phyloP scores from a whole-genome alignment of 2,113 vertebrate species.

The Monopterus albus region DNA sequence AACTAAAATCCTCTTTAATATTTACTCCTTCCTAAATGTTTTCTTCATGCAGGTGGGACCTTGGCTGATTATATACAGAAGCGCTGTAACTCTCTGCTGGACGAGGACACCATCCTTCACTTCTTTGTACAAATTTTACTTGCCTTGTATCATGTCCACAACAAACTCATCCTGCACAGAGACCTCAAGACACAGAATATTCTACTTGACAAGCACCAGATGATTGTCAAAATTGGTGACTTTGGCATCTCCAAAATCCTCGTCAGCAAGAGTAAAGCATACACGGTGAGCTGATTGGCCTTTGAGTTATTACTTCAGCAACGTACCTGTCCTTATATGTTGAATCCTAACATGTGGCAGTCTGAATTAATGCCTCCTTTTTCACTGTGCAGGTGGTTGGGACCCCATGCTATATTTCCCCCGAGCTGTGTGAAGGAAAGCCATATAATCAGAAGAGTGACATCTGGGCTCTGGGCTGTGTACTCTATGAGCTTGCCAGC shows the following conservation, averaged over 20 bases:
- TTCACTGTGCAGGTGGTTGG: slow-evolving; percentile 89
- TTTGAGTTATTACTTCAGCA: background rate
- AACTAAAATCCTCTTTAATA: background rate
- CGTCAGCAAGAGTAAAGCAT: slow-evolving; percentile 99
- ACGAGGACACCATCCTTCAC: slow-evolving; percentile 97
- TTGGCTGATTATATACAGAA: slow-evolving; percentile 97
- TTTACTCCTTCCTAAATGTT: background rate
- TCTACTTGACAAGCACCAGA: slow-evolving; percentile 96
- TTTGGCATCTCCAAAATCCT: slow-evolving; percentile 99
- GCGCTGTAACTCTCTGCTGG: slow-evolving; percentile 94
- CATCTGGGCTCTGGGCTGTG: slow-evolving; percentile 98
- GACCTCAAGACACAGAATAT: slow-evolving; percentile 99
- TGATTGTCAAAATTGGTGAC: slow-evolving; percentile 97
- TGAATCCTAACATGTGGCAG: background rate
- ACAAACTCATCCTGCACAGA: slow-evolving; percentile 96
- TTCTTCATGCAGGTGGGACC: slow-evolving; percentile 87
- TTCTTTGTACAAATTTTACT: slow-evolving; percentile 98
- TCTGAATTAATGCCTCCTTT: background rate
- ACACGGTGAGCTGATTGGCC: slow-evolving; percentile 84
- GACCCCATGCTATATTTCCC: slow-evolving; percentile 97
- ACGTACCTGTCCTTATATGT: background rate
- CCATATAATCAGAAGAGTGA: slow-evolving; percentile 99
- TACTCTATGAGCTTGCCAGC: slow-evolving; percentile 96
- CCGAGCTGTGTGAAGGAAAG: slow-evolving; percentile 97
- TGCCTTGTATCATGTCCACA: slow-evolving; percentile 95